phyloP scores from a whole-genome alignment of 2,113 vertebrate genomes.

The Talpa occidentalis region DNA sequence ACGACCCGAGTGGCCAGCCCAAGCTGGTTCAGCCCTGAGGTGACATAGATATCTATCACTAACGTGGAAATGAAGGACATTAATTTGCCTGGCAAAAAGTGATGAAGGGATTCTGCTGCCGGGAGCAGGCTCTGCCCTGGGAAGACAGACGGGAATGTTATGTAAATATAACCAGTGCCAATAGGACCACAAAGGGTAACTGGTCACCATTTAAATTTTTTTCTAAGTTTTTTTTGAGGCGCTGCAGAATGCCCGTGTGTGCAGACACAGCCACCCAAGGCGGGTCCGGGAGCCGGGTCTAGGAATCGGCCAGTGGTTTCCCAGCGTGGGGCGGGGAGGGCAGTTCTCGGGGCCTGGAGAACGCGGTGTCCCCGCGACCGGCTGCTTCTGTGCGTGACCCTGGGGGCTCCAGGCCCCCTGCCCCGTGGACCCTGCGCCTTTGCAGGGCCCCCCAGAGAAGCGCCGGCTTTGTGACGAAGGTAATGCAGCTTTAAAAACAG shows the following conservation, averaged over 20 bases:
- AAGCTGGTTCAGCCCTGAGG: background rate
- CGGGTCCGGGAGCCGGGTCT: background rate
- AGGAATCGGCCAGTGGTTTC: background rate
- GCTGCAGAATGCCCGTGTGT: background rate
- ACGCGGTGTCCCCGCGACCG: fast-evolving
- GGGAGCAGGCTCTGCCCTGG: constrained; percentile 2
- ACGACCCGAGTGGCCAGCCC: background rate
- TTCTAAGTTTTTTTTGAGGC: background rate
- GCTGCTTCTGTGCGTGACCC: fast-evolving
- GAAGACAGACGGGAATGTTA: constrained; percentile 67
- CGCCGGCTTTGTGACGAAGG: background rate
- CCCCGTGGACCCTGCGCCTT: too few relatives aligned
- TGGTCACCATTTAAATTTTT: constrained; percentile 35
- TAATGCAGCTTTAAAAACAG: background rate
- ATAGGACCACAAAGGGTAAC: background rate
- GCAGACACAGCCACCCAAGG: background rate
- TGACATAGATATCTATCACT: background rate
- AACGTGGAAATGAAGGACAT: background rate
- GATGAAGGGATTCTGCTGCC: background rate
- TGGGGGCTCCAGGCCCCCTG: too few relatives aligned
- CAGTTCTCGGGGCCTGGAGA: too few relatives aligned
- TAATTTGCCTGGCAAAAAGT: constrained; percentile 53
- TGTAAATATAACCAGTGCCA: background rate
- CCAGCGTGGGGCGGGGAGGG: fast-evolving
- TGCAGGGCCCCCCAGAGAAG: background rate